Percentiles rank a stretch among this genome's conserved stretches.
Evolutionary conservation across 1,140 invertebrate species (phyloP).

Genomic region (Akabosia matsudoensis): DNA sequence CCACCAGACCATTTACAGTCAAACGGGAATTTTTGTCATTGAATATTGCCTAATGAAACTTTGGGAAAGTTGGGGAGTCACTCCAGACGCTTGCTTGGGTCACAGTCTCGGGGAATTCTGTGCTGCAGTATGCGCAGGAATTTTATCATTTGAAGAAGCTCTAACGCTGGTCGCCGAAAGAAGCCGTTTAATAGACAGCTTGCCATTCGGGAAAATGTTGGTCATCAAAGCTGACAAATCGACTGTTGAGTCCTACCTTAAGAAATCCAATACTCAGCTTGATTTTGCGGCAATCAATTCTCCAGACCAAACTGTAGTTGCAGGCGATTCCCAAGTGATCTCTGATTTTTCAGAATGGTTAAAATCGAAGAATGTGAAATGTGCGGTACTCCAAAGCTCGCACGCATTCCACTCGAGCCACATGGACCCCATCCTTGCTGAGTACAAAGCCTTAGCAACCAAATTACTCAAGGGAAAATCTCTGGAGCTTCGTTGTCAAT

Average conservation of each 20-base stretch:
- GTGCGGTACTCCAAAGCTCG: neutral
- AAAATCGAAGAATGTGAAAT: neutral
- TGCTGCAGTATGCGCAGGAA: slow-evolving; percentile 14
- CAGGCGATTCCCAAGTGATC: neutral
- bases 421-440: neutral
- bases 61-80: slow-evolving; percentile 17
- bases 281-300: slow-evolving; percentile 8
- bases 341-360: neutral
- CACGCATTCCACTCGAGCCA: neutral
- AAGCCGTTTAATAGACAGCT: neutral
- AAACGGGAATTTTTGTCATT: neutral
- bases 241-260: neutral
- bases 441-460: neutral
- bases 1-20: neutral
- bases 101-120: slow-evolving; percentile 5
- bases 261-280: neutral
- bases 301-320: neutral
- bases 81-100: neutral
- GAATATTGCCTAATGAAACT: slow-evolving; percentile 8
- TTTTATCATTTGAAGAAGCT: neutral
- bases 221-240: neutral
- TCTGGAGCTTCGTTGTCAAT: neutral
- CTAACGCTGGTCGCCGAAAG: neutral
- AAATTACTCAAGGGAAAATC: neutral
- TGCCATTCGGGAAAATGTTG: slow-evolving; percentile 4